Evolutionary conservation across 2,113 vertebrate genomes (phyloP).

Genomic region (Cacatua alba): DNA sequence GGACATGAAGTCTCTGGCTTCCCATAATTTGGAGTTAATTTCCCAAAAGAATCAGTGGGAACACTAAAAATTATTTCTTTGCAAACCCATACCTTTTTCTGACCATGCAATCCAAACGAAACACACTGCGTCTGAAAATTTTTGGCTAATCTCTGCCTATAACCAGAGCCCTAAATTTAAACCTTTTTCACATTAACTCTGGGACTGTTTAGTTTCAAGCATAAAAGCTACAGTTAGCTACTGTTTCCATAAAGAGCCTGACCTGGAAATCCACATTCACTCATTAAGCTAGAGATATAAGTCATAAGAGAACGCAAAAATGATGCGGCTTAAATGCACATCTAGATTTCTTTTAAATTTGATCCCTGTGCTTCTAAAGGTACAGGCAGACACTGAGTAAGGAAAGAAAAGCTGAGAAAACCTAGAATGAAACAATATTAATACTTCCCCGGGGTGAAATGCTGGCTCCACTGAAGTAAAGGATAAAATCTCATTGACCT

Average conservation of each 20-base stretch:
- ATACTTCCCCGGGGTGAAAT: background rate
- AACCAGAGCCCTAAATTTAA: conserved; percentile 3
- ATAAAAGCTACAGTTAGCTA: conserved; percentile 49
- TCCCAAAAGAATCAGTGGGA: background rate
- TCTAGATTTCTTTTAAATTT: background rate
- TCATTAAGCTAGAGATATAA: background rate
- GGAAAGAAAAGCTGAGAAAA: background rate
- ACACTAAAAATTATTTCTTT: background rate
- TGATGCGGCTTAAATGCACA: fast-evolving
- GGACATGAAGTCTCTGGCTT: background rate
- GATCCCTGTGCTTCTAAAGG: background rate
- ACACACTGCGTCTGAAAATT: background rate
- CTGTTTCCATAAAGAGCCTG: conserved; percentile 32
- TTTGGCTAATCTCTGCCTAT: conserved; percentile 16
- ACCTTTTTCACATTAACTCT: conserved; percentile 41
- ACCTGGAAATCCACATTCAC: conserved; percentile 23
- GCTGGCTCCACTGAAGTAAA: background rate
- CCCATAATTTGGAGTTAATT: background rate
- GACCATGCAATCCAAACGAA: background rate
- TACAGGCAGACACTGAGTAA: background rate
- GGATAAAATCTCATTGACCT: background rate
- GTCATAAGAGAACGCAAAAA: background rate
- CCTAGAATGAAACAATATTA: background rate
- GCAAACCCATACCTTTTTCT: background rate
- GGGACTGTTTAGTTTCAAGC: conserved; percentile 16